Conservation (phyloP, 2,113 vertebrate genomes). For the Condylura cristata region DNA sequence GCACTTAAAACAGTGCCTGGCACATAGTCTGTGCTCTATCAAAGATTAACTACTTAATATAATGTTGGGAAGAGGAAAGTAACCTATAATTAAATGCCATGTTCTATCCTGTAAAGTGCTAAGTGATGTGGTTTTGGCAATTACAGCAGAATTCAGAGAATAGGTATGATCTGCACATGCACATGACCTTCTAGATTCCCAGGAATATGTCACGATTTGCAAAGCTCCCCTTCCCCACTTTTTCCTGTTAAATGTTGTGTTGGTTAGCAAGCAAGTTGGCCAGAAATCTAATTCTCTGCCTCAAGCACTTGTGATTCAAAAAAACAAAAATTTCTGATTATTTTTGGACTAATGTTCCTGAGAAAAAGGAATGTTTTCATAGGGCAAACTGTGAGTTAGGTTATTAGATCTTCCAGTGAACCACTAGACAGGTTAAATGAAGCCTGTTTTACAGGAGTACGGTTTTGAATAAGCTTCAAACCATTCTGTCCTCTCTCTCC, state of each 20-base stretch:
- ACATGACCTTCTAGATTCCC: background rate
- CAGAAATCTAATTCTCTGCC: background rate
- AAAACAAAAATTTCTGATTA: background rate
- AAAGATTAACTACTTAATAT: conserved; percentile 16
- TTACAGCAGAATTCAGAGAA: background rate
- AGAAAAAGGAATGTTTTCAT: background rate
- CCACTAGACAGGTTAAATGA: background rate
- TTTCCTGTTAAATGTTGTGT: background rate
- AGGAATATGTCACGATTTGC: background rate
- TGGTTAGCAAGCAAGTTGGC: background rate
- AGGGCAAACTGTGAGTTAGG: background rate
- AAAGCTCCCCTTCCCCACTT: background rate
- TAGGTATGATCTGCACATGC: background rate
- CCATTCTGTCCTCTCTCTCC: background rate
- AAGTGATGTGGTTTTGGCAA: conserved; percentile 1
- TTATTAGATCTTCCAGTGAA: background rate
- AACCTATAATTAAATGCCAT: conserved; percentile 14
- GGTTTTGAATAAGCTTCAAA: background rate
- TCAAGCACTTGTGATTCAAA: background rate
- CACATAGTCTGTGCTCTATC: background rate
- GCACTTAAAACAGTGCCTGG: background rate
- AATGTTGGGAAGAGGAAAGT: conserved; percentile 16
- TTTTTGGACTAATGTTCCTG: background rate
- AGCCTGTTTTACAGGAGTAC: background rate
- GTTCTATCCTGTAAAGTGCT: background rate